Evolutionary conservation across 2,888 invertebrate species (phyloP).

Genomic region (Clistopyga incitator): DNA sequence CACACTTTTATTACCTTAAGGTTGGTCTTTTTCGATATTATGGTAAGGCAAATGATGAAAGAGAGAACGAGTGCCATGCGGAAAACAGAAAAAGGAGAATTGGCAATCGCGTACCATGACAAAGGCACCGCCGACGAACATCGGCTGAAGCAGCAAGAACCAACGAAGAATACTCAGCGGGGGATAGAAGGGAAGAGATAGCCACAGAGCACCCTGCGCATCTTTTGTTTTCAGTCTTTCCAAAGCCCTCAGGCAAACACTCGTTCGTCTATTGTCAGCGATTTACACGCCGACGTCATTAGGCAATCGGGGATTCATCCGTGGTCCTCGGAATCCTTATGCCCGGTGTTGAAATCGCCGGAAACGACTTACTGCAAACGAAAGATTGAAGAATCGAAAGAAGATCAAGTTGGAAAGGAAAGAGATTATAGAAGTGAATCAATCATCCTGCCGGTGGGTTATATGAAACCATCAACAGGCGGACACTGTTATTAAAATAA

Average conservation of each 20-base stretch:
- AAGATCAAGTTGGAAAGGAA: constrained; percentile 10
- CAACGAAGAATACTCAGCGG: constrained; percentile 68
- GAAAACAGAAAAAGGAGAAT: constrained; percentile 59
- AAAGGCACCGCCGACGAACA: constrained; percentile 64
- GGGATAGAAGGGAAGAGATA: constrained; percentile 41
- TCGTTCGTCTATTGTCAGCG: constrained; percentile 69
- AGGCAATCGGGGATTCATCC: constrained; percentile 71
- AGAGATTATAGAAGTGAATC: constrained; percentile 36
- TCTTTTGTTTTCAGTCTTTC: constrained; percentile 71
- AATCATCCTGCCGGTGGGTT: constrained; percentile 42
- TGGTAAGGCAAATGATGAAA: constrained; percentile 1
- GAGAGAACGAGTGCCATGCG: constrained; percentile 36
- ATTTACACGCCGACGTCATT: constrained; percentile 75
- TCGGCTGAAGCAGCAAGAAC: constrained; percentile 55
- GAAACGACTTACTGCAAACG: constrained; percentile 39
- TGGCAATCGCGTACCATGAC: constrained; percentile 61
- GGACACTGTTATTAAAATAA: background rate
- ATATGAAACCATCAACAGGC: background rate
- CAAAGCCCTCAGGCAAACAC: constrained; percentile 69
- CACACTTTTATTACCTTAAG: no score
- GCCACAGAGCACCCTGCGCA: constrained; percentile 54
- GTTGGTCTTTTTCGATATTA: no score
- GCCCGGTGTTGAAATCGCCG: constrained; percentile 52
- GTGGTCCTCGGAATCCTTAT: constrained; percentile 6
- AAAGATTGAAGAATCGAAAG: constrained; percentile 34